Evolutionary conservation across 2,113 vertebrate genomes (phyloP).

Genomic region (Apteryx owenii): DNA sequence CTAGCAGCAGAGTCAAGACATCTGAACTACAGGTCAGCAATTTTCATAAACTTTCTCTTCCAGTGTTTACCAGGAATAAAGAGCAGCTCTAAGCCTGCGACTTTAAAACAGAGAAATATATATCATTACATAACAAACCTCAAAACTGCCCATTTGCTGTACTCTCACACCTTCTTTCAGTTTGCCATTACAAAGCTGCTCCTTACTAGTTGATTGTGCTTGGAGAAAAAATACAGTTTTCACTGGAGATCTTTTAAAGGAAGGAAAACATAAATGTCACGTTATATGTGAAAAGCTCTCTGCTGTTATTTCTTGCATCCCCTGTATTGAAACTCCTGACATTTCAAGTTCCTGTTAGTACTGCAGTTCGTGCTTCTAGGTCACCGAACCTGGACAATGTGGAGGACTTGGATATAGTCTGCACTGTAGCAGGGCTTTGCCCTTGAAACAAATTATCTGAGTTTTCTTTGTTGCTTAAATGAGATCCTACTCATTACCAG

Average conservation of each 20-base stretch:
- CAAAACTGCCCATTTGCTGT: background rate
- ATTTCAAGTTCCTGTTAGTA: constrained; percentile 49
- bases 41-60: background rate
- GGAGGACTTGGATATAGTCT: constrained; percentile 19
- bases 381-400: constrained; percentile 68
- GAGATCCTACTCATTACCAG: constrained; percentile 4
- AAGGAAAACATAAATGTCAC: constrained; percentile 62
- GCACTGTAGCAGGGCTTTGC: constrained; percentile 37
- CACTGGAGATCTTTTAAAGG: constrained; percentile 19
- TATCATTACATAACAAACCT: background rate
- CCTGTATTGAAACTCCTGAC: constrained; percentile 60
- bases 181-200: background rate
- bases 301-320: constrained; percentile 28
- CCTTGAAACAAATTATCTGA: constrained; percentile 61
- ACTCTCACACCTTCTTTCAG: background rate
- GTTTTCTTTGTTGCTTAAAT: constrained; percentile 60
- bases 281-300: constrained; percentile 26
- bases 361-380: constrained; percentile 50
- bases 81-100: background rate
- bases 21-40: background rate
- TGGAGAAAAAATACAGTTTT: background rate
- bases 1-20: background rate
- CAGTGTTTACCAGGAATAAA: background rate
- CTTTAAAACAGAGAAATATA: background rate
- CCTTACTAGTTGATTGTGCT: background rate